Conservation (phyloP, 2,797 vertebrate species). For the Cynopterus sphinx region DNA sequence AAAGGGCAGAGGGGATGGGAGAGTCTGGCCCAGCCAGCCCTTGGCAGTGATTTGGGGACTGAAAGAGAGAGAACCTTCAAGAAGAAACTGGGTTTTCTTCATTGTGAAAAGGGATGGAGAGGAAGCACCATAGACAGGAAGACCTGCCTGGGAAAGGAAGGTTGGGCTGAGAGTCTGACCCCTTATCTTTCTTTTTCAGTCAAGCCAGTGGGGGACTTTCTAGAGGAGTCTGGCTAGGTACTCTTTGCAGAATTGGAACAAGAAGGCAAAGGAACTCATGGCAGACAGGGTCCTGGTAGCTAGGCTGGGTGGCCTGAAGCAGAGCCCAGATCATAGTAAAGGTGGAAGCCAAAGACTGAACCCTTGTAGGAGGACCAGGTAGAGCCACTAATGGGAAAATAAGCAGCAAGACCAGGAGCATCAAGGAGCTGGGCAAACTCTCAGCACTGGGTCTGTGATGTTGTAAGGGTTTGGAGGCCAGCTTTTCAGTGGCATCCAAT, state of each 20-base stretch:
- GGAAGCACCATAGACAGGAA: background rate
- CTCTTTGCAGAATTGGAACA: background rate
- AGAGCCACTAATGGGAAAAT: fast-evolving
- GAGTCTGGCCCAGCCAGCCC: background rate
- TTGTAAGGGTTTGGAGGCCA: background rate
- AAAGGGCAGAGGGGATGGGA: background rate
- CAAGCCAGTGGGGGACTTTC: background rate
- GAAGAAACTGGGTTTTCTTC: fast-evolving
- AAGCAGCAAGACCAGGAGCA: background rate
- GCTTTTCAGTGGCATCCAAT: background rate
- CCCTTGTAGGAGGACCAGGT: background rate
- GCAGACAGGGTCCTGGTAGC: background rate
- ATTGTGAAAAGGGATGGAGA: fast-evolving
- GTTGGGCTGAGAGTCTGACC: background rate
- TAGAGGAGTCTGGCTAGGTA: background rate
- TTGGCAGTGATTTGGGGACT: background rate
- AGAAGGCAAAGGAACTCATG: background rate
- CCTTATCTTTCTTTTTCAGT: background rate
- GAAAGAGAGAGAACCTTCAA: background rate
- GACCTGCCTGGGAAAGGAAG: background rate
- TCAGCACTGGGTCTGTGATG: background rate
- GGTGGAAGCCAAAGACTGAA: background rate
- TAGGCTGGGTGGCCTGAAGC: background rate
- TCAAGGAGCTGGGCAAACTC: background rate
- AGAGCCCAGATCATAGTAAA: background rate